Evolutionary conservation across 1,140 invertebrate species (phyloP), one percentile per base, ranked within the genome.

Genomic region (Adoxophyes honmai): DNA sequence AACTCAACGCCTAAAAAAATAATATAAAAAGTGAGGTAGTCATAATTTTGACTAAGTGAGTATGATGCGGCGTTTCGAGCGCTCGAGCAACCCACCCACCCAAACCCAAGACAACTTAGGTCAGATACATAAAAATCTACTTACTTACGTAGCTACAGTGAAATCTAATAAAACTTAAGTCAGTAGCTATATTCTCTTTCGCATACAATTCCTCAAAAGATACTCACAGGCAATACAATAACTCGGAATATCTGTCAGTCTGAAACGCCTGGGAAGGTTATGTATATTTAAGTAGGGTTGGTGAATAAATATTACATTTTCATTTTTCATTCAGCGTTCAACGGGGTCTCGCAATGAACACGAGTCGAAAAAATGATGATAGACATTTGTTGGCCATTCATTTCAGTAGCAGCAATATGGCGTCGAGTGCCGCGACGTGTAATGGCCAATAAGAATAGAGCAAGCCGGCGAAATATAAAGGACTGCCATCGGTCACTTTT

Each of bases 391-490:
- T 48, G 42, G 21, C n/a, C 42, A 48, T 33, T 28, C 42, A 13
- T 48, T 48, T 48, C 18, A n/a, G 42, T 21, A 8, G 21, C 42
- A 28, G n/a, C 18, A 33, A 44, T 44, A 44, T 10, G 10, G 11
- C 18, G 21, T 48, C 42, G 42, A 48, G 42, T 48, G 42, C 42
- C 11, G 42, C 42, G 42, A 48, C 42, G 42, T 48, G 42, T 33
- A 48, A 48, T 48, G 42, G 42, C 42, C 42, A 48, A 48, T 48
- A 48, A 48, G 42, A 48, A 48, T 48, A 48, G 21, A 28, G 42
- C 11, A 48, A 48, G 42, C 42, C 42, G n/a, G 18, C 21, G 21
- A 11, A 48, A 48, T 48, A 48, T 48, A 48, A 48, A 48, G 42
- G 21, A 48, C 42, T 48, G 18, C 18, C 21, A 48, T 48, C 18